A percentile compares a stretch with the other conserved stretches of the same genome.
Conservation (phyloP, 2,113 vertebrate species). For the Hyperoodon ampullatus region DNA sequence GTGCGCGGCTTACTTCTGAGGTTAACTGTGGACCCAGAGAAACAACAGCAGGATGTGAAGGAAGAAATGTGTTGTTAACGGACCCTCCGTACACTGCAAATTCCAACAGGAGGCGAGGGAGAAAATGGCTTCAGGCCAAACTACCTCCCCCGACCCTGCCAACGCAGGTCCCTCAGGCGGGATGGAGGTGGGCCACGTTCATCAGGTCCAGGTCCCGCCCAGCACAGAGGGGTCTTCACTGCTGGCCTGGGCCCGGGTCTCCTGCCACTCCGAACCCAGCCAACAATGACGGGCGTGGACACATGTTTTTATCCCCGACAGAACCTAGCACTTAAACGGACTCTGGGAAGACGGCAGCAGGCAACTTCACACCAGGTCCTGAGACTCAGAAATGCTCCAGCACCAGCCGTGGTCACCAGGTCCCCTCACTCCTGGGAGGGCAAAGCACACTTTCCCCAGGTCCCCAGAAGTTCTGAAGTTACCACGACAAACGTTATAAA, state of each 20-base stretch:
- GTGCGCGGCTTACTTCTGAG: background rate
- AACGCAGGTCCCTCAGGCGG: background rate
- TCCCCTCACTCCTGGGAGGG: background rate
- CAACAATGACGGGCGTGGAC: background rate
- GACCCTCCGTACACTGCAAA: fast-evolving
- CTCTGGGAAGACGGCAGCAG: background rate
- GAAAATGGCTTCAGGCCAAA: background rate
- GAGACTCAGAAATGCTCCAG: background rate
- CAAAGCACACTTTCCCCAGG: background rate
- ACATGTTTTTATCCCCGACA: fast-evolving
- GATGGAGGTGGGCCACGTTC: background rate
- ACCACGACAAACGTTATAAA: background rate
- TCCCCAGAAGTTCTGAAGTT: background rate
- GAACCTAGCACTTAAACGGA: background rate
- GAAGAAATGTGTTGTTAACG: background rate
- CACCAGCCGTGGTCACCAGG: background rate
- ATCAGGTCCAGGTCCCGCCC: fast-evolving
- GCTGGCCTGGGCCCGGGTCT: fast-evolving
- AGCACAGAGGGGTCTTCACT: fast-evolving
- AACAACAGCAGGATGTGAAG: background rate
- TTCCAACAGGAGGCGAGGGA: background rate
- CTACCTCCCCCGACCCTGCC: no score
- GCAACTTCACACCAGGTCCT: background rate
- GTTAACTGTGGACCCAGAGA: fast-evolving
- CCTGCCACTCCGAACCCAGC: background rate